Conservation (phyloP, 2,888 invertebrate genomes). For the Synanthedon formicaeformis region DNA sequence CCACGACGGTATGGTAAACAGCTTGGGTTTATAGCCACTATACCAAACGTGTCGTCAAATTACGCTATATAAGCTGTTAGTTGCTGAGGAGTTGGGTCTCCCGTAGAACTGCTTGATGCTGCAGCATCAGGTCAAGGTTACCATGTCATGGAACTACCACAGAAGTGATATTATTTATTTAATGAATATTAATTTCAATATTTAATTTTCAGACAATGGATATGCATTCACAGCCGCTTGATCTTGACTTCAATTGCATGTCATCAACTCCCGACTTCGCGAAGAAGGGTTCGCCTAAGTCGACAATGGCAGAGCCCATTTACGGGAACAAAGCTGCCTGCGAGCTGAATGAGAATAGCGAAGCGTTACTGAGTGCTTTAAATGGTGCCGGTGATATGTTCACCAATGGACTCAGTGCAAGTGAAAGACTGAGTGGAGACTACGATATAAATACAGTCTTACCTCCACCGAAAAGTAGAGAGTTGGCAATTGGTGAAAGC, state of each 20-base stretch:
- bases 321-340: slow-evolving; percentile 62
- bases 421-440: slow-evolving; percentile 57
- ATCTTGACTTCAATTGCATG: slow-evolving; percentile 63
- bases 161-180: not conserved
- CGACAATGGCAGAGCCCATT: slow-evolving; percentile 52
- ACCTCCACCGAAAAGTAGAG: slow-evolving; percentile 61
- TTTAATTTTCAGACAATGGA: slow-evolving; percentile 40
- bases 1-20: no score
- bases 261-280: slow-evolving; percentile 55
- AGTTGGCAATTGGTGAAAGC: slow-evolving; percentile 66
- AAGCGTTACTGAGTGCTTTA: slow-evolving; percentile 44
- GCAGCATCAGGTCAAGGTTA: no score
- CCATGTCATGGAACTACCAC: no score
- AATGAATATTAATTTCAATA: not conserved
- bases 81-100: no score
- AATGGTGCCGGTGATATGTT: slow-evolving; percentile 59
- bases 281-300: slow-evolving; percentile 58
- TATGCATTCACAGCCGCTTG: slow-evolving; percentile 58
- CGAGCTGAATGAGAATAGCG: slow-evolving; percentile 53
- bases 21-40: no score
- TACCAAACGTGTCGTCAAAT: no score
- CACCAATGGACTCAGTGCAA: slow-evolving; percentile 44
- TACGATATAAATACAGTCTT: slow-evolving; percentile 62
- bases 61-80: no score
- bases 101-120: no score